Conservation (phyloP, 2,113 vertebrate species). For the Colistium nudipinnis region DNA sequence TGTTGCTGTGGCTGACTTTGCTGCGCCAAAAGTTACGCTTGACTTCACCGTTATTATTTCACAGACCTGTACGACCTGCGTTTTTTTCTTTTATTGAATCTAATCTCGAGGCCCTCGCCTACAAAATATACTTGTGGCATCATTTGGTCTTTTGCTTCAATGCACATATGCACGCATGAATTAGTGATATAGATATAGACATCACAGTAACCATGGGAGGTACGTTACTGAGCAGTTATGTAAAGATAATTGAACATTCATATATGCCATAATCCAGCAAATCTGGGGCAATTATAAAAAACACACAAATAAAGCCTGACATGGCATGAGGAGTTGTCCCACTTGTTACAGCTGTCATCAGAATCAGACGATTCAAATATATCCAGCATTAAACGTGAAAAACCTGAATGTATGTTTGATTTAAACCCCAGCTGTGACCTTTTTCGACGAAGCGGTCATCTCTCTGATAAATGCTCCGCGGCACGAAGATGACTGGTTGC, state of each 20-base stretch:
- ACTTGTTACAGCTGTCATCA: not conserved
- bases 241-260: not conserved
- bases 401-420: slow-evolving; percentile 15
- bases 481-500: slow-evolving; percentile 13
- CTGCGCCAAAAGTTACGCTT: too few species aligned
- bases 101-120: not conserved
- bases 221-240: not conserved
- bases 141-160: not conserved
- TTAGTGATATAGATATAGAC: not conserved
- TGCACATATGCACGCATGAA: too few species aligned
- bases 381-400: not conserved
- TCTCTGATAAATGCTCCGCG: slow-evolving; percentile 15
- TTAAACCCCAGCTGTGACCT: too few species aligned
- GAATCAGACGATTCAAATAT: not conserved
- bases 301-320: not conserved
- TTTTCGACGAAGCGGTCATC: too few species aligned
- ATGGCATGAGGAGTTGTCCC: not conserved
- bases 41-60: not conserved
- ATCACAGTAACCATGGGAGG: not conserved
- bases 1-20: not conserved
- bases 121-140: not conserved
- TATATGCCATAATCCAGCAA: too few species aligned
- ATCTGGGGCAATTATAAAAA: not conserved
- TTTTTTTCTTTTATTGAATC: not conserved
- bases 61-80: not conserved